Evolutionary conservation across 2,113 vertebrate species (phyloP).

Genomic region (Hippocampus zosterae): DNA sequence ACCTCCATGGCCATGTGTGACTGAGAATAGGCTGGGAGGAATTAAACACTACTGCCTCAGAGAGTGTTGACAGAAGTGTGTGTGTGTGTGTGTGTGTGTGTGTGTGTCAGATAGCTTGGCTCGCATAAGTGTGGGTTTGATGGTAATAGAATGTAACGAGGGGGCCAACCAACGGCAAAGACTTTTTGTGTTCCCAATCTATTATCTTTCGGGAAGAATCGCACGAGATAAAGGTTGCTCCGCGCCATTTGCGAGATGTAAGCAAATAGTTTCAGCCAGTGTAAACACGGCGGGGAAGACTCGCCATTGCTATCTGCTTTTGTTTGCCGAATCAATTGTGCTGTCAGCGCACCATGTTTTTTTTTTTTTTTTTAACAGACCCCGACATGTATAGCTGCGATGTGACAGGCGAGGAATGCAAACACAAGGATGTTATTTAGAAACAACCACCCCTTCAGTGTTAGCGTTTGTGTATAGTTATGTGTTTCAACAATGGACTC

Average conservation of each 20-base stretch:
- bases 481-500: conserved; percentile 27
- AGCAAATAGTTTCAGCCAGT: conserved; percentile 60
- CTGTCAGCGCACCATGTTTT: conserved; percentile 28
- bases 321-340: conserved; percentile 43
- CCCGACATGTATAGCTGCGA: conserved; percentile 4
- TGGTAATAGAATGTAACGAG: conserved; percentile 37
- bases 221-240: conserved; percentile 59
- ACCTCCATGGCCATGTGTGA: conserved; percentile 60
- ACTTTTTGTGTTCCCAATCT: conserved; percentile 58
- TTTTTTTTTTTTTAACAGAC: neutral
- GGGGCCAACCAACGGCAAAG: conserved; percentile 38
- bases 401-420: conserved; percentile 3
- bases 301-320: conserved; percentile 36
- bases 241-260: conserved; percentile 58
- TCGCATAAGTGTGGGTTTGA: conserved; percentile 5
- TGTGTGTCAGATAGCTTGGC: conserved; percentile 13
- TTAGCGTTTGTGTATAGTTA: conserved; percentile 14
- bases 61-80: conserved; percentile 60
- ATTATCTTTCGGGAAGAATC: conserved; percentile 61
- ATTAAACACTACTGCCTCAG: conserved; percentile 55
- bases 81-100: neutral
- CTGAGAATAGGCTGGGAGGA: conserved; percentile 63
- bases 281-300: conserved; percentile 51
- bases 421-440: conserved; percentile 7
- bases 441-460: neutral